Conservation (phyloP, 37 sponge, comb jelly and placozoan species). For the Mnemiopsis leidyi region DNA sequence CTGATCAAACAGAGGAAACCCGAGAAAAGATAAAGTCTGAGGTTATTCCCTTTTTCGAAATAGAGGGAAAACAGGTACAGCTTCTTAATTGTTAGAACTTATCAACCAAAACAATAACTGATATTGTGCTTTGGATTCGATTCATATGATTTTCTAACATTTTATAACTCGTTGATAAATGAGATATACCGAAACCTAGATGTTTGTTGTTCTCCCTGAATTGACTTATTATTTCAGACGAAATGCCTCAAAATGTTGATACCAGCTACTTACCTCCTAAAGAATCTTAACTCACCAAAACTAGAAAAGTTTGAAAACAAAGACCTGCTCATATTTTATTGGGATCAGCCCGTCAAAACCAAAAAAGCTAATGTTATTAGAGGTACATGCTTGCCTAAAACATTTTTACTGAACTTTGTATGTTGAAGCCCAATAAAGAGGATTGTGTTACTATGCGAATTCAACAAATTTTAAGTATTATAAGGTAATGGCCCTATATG, state of each 20-base stretch:
- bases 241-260: constrained; percentile 22
- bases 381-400: not conserved
- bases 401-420: not conserved
- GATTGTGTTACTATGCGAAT: too few species aligned
- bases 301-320: not conserved
- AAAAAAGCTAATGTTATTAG: not conserved
- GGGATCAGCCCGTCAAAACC: constrained; percentile 63
- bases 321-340: constrained; percentile 50
- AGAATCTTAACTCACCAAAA: not conserved
- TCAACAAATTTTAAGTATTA: too few species aligned
- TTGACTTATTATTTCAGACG: not conserved
- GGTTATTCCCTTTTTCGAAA: not conserved
- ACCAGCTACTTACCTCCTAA: not conserved
- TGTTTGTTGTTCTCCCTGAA: too few species aligned
- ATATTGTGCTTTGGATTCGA: too few species aligned
- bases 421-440: too few species aligned
- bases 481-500: too few species aligned
- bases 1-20: constrained; percentile 13
- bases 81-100: too few species aligned
- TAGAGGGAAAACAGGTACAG: not conserved
- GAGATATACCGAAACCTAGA: too few species aligned
- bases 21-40: not conserved
- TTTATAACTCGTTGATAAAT: too few species aligned
- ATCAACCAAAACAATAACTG: too few species aligned
- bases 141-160: too few species aligned